Percentiles rank a stretch among this genome's conserved stretches.
phyloP scores from a whole-genome alignment of 2,113 vertebrate species.

The Mionectes macconnelli region DNA sequence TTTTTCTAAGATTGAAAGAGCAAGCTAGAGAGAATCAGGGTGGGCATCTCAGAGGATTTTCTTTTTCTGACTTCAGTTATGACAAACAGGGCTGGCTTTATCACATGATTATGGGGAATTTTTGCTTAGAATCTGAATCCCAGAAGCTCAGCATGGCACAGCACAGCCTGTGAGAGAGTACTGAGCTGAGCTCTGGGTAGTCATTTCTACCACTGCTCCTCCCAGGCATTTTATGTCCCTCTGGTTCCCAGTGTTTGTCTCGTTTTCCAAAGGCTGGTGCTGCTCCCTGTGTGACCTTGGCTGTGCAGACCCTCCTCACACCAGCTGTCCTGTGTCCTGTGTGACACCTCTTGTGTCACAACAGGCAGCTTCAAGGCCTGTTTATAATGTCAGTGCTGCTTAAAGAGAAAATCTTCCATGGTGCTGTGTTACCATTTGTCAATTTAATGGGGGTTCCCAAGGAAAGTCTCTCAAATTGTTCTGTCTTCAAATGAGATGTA shows the following conservation, averaged over 20 bases:
- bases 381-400: background rate
- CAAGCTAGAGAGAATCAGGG: background rate
- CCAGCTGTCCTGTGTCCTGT: background rate
- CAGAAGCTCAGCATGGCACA: background rate
- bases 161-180: accelerated
- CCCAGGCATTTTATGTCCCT: background rate
- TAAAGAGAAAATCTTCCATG: background rate
- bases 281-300: background rate
- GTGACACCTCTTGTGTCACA: background rate
- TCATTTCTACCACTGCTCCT: background rate
- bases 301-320: accelerated
- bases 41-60: background rate
- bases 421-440: background rate
- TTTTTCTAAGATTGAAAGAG: background rate
- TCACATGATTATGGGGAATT: background rate
- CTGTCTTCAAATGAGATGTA: background rate
- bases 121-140: background rate
- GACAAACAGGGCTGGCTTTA: background rate
- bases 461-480: background rate
- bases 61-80: background rate
- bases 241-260: background rate
- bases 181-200: background rate
- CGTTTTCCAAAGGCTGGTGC: accelerated
- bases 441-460: background rate
- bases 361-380: background rate